Evolutionary conservation across 1,140 invertebrate species (phyloP).

Genomic region (Tetragonula clypearis): DNA sequence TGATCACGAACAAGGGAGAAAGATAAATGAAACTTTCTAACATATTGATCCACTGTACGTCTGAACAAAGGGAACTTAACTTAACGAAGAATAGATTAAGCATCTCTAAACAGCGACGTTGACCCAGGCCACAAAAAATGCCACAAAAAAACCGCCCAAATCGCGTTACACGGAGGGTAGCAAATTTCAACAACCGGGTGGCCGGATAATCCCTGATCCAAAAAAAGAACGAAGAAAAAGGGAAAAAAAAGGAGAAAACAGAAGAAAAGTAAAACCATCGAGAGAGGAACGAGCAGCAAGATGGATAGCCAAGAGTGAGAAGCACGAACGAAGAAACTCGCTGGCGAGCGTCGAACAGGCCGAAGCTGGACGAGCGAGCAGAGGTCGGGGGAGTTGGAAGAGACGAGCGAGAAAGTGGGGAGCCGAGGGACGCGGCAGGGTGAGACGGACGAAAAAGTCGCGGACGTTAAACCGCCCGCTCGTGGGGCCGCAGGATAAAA

Average conservation of each 20-base stretch:
- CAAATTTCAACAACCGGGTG: no score
- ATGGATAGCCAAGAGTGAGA: slow-evolving; percentile 31
- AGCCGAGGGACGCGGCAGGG: slow-evolving; percentile 47
- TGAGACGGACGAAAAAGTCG: slow-evolving; percentile 63
- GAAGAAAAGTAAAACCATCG: slow-evolving; percentile 2
- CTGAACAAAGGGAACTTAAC: neutral
- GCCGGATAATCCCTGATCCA: slow-evolving; percentile 2
- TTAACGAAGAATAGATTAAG: neutral
- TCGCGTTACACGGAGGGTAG: neutral
- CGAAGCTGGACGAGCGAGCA: neutral
- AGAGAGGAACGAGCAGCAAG: neutral
- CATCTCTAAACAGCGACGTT: neutral
- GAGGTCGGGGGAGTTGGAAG: slow-evolving; percentile 31
- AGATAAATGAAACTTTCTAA: no score
- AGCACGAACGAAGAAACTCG: neutral
- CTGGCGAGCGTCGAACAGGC: slow-evolving; percentile 13
- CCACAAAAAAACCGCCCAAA: neutral
- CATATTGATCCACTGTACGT: neutral
- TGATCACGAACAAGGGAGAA: no score
- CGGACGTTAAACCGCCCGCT: slow-evolving; percentile 67
- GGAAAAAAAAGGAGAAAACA: no score
- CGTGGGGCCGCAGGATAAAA: slow-evolving; percentile 61
- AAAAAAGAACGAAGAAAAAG: no score
- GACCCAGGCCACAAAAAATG: neutral
- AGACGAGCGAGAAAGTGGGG: slow-evolving; percentile 42